phyloP scores from a whole-genome alignment of 1,140 invertebrate species.

The Drosophila ficusphila region DNA sequence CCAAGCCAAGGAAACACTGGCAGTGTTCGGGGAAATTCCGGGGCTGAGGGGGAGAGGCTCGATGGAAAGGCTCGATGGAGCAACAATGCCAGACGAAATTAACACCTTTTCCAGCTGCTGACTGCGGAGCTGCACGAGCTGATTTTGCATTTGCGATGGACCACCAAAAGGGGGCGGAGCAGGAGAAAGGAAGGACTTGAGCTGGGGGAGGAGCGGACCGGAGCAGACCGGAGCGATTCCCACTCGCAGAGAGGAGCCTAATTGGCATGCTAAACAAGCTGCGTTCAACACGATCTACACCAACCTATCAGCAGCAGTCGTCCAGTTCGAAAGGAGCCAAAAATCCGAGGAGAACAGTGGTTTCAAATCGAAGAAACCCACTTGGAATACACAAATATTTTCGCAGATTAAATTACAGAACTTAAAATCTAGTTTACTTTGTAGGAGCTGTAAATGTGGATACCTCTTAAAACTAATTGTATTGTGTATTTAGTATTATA shows the following conservation, averaged over 20 bases:
- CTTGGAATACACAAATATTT: no score
- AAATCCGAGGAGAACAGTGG: conserved; percentile 33
- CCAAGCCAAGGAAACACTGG: conserved; percentile 9
- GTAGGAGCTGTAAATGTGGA: no score
- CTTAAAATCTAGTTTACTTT: background rate
- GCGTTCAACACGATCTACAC: conserved; percentile 81
- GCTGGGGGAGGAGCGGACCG: background rate
- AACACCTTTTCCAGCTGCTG: conserved; percentile 73
- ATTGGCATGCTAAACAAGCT: conserved; percentile 83
- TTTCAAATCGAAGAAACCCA: background rate
- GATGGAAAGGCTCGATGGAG: conserved; percentile 19
- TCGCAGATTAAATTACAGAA: background rate
- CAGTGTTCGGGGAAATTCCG: background rate
- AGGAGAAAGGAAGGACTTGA: background rate
- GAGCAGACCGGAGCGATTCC: conserved; percentile 40
- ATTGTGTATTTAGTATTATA: no score
- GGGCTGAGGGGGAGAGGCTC: conserved; percentile 8
- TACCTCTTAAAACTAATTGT: no score
- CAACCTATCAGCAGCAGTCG: conserved; percentile 63
- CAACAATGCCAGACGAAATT: conserved; percentile 63
- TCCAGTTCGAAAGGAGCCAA: conserved; percentile 23
- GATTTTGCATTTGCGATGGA: conserved; percentile 78
- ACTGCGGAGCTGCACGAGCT: conserved; percentile 63
- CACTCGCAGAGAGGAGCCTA: conserved; percentile 63
- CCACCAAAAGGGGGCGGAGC: conserved; percentile 10